These are phyloP conservation scores for Leptinotarsa tumamoca DNA, from an alignment of 2,888 invertebrate genomes.

Conservation along the genomic window DNA sequence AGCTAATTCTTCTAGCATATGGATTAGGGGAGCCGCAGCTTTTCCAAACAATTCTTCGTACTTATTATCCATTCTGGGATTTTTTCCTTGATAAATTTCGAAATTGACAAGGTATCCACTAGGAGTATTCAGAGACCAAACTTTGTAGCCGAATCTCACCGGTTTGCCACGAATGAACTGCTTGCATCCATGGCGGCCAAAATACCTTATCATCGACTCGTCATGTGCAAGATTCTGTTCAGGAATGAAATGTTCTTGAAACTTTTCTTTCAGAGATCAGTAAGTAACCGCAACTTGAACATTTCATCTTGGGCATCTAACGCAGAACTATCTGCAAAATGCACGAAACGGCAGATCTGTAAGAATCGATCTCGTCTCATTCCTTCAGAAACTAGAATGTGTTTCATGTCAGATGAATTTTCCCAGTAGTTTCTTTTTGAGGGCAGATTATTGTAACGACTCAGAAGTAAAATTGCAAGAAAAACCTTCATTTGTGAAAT, in stretches of 20 bases:
- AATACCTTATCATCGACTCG: constrained; percentile 50
- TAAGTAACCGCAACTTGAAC: constrained; percentile 43
- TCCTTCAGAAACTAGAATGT: too few species aligned
- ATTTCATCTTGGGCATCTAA: background rate
- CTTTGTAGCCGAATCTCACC: constrained; percentile 51
- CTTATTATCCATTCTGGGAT: constrained; percentile 38
- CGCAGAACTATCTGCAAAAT: too few species aligned
- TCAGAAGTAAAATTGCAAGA: too few species aligned
- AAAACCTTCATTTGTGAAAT: too few species aligned
- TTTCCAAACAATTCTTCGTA: constrained; percentile 40
- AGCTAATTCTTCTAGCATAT: constrained; percentile 41
- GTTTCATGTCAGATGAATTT: too few species aligned
- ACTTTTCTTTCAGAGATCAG: constrained; percentile 37
- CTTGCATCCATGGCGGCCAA: constrained; percentile 47
- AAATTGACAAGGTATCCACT: constrained; percentile 44
- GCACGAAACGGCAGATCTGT: too few species aligned
- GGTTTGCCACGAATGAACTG: constrained; percentile 52
- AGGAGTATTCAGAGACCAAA: constrained; percentile 47
- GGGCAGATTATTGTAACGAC: too few species aligned
- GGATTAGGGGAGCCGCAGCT: constrained; percentile 39
- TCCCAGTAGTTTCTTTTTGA: too few species aligned
- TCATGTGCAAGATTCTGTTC: constrained; percentile 43
- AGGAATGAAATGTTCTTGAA: constrained; percentile 35
- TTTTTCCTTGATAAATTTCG: constrained; percentile 45
- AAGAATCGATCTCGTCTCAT: too few species aligned